Conservation (phyloP, 1,140 invertebrate genomes). For the Tribolium madens region DNA sequence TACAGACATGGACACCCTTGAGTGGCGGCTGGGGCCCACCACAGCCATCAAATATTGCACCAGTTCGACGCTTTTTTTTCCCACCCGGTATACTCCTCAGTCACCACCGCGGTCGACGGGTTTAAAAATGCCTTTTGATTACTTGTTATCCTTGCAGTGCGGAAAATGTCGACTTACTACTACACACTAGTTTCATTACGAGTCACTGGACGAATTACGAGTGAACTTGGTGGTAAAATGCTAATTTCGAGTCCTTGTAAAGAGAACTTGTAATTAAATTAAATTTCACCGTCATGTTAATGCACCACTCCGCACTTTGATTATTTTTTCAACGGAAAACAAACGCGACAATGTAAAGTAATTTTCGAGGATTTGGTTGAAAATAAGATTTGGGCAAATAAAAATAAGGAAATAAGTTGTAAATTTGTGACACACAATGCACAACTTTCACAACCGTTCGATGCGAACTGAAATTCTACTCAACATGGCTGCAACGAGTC, state of each 20-base stretch:
- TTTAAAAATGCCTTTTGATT: slow-evolving; percentile 9
- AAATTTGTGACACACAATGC: slow-evolving; percentile 29
- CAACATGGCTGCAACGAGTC: slow-evolving; percentile 44
- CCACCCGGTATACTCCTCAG: background rate
- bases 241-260: slow-evolving; percentile 26
- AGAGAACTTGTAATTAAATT: slow-evolving; percentile 30
- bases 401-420: slow-evolving; percentile 48
- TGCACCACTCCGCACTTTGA: background rate
- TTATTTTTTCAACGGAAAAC: slow-evolving; percentile 4
- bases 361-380: background rate
- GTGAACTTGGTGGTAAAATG: slow-evolving; percentile 1
- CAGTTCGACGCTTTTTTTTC: slow-evolving; percentile 52
- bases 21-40: slow-evolving; percentile 84
- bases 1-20: slow-evolving; percentile 66
- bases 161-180: background rate
- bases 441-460: slow-evolving; percentile 37
- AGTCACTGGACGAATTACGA: slow-evolving; percentile 15
- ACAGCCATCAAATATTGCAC: slow-evolving; percentile 77
- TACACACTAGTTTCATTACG: background rate
- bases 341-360: background rate
- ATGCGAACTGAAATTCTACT: slow-evolving; percentile 46
- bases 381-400: slow-evolving; percentile 34
- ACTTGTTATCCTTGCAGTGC: slow-evolving; percentile 27
- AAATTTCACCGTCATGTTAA: slow-evolving; percentile 29
- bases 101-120: background rate